Evolutionary conservation across 2,797 vertebrate genomes (phyloP), one percentile per base, ranked within the genome.

Genomic region (Onychomys torridus): DNA sequence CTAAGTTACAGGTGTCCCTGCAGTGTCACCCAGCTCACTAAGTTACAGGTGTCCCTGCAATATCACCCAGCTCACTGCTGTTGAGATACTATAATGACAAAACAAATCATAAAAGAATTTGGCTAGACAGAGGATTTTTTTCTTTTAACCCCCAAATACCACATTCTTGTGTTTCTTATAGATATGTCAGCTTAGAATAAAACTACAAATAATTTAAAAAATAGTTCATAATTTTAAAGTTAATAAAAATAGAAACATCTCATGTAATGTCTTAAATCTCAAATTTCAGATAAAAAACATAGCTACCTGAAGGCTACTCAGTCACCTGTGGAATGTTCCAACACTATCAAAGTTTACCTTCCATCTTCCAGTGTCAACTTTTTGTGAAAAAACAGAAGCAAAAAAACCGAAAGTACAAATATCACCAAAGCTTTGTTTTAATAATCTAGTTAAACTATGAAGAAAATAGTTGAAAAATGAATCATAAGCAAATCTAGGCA

Each of bases 381-480:
- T 13, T 81, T 75, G 13, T 88, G 34, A 96, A 94, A 77, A 85
- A 92, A 21, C 11, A 13, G 8, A 67, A 4, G 5, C 0, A 11
- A 49, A n/a, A 65, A n/a, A 23, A 10, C 3, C 14, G 32, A 40
- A 59, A 69, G 25, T 69, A 37, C 13, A 32, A 63, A 55, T 46
- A 29, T 94, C 49, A 67, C 43, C 46, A 77, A 93, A 57, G 7
- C 5, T 83, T 84, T 83, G 12, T 43, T 96, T 34, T 19, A 49
- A 65, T 55, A 76, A 23, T 59, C 63, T 82, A 93, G 65, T 34
- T 63, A 32, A 90, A 94, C 85, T 89, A 67, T 5, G 75, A 94
- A 25, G 86, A 94, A 46, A 91, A 43, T 40, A 2, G 84, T 78
- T 94, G 89, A n/a, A 75, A 93, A 94, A 87, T 34, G 49, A 97